Percentiles rank a stretch among this genome's conserved stretches.
phyloP scores from a whole-genome alignment of 2,113 vertebrate species.

The Ctenomys sociabilis region DNA sequence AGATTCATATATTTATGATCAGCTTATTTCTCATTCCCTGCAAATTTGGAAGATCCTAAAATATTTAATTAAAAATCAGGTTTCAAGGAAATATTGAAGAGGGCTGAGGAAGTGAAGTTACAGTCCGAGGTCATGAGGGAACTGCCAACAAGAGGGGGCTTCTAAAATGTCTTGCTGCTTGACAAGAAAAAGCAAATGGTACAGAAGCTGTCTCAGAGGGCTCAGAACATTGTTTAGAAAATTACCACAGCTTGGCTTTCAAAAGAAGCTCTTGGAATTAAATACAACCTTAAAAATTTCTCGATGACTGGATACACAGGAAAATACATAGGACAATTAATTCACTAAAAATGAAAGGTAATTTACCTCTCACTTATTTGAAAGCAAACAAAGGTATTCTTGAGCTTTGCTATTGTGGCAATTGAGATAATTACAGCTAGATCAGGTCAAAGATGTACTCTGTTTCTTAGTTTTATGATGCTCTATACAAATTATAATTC shows the following conservation, averaged over 20 bases:
- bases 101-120: neutral
- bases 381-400: constrained; percentile 41
- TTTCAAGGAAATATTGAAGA: neutral
- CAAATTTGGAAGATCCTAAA: neutral
- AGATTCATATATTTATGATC: constrained; percentile 6
- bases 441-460: neutral
- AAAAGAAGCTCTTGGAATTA: constrained; percentile 11
- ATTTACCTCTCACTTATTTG: neutral
- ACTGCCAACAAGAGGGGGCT: neutral
- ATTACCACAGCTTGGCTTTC: neutral
- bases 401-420: neutral
- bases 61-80: neutral
- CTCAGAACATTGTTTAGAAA: neutral
- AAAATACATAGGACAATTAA: neutral
- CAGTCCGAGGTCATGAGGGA: neutral
- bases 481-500: neutral
- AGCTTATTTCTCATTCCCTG: neutral
- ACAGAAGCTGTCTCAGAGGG: neutral
- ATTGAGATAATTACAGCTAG: neutral
- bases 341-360: constrained; percentile 36
- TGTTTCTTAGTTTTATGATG: neutral
- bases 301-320: constrained; percentile 18
- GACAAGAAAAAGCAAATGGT: neutral
- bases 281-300: neutral
- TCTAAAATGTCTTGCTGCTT: neutral